phyloP scores from a whole-genome alignment of 2,888 invertebrate genomes.

The Allygus modestus region DNA sequence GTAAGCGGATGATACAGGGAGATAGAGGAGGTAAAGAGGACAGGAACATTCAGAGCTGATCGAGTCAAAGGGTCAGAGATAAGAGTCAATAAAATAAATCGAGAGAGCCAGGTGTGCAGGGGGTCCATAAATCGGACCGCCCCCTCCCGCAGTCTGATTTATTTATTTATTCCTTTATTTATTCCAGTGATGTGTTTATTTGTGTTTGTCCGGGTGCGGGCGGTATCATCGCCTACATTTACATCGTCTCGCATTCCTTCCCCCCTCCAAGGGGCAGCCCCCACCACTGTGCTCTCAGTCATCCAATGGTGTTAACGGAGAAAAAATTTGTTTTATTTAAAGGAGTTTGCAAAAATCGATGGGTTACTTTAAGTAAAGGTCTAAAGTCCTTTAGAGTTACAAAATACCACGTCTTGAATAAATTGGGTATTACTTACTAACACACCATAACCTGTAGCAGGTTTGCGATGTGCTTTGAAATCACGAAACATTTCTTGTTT shows the following conservation, averaged over 20 bases:
- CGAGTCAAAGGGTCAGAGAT: constrained; percentile 53
- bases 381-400: too few relatives aligned
- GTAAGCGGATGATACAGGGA: constrained; percentile 41
- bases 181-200: constrained; percentile 61
- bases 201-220: constrained; percentile 55
- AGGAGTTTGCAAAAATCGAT: too few relatives aligned
- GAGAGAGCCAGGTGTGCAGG: constrained; percentile 42
- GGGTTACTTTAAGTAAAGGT: too few relatives aligned
- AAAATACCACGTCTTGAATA: too few relatives aligned
- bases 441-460: too few relatives aligned
- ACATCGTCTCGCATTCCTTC: constrained; percentile 39
- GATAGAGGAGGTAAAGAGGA: constrained; percentile 44
- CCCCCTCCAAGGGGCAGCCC: background rate
- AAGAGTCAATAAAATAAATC: constrained; percentile 56
- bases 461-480: too few relatives aligned
- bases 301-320: background rate
- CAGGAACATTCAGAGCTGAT: constrained; percentile 19
- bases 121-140: constrained; percentile 36
- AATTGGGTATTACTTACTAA: too few relatives aligned
- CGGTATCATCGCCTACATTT: constrained; percentile 52
- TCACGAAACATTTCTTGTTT: too few relatives aligned
- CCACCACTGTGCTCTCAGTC: background rate
- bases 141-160: constrained; percentile 45
- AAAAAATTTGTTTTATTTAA: background rate
- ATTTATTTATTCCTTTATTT: constrained; percentile 62